Percentiles rank a stretch among this genome's conserved stretches.
phyloP scores from a whole-genome alignment of 2,888 invertebrate genomes.

The Drosophila testacea region DNA sequence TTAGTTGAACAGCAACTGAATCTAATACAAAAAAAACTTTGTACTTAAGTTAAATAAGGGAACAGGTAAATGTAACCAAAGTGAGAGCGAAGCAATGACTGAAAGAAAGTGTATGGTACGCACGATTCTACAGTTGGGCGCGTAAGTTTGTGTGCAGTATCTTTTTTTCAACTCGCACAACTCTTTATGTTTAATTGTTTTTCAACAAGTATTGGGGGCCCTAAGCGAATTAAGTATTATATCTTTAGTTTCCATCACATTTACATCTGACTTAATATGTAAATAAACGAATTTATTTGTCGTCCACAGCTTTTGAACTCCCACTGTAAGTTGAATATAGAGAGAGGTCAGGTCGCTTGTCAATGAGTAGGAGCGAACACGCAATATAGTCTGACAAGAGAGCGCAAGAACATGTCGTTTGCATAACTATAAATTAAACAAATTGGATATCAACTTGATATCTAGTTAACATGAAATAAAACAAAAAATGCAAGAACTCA shows the following conservation, averaged over 20 bases:
- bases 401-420: constrained; percentile 23
- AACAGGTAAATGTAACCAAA: constrained; percentile 63
- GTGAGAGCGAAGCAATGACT: constrained; percentile 66
- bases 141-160: constrained; percentile 24
- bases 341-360: constrained; percentile 25
- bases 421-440: constrained; percentile 2
- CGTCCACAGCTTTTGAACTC: constrained; percentile 7
- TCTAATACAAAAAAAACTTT: constrained; percentile 38
- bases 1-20: constrained; percentile 58
- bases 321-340: constrained; percentile 36
- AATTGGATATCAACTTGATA: background rate
- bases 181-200: background rate
- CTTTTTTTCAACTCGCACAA: background rate
- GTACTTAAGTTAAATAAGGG: constrained; percentile 60
- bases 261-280: background rate
- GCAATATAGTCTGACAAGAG: constrained; percentile 37
- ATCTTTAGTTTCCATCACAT: background rate
- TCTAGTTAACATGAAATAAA: background rate
- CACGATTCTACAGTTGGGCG: constrained; percentile 44
- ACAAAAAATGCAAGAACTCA: background rate
- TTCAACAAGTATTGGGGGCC: background rate
- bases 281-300: background rate
- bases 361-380: constrained; percentile 40
- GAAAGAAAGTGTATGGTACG: constrained; percentile 62
- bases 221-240: background rate